phyloP scores from a whole-genome alignment of 2,888 invertebrate genomes.

The Sphecodes monilicornis region DNA sequence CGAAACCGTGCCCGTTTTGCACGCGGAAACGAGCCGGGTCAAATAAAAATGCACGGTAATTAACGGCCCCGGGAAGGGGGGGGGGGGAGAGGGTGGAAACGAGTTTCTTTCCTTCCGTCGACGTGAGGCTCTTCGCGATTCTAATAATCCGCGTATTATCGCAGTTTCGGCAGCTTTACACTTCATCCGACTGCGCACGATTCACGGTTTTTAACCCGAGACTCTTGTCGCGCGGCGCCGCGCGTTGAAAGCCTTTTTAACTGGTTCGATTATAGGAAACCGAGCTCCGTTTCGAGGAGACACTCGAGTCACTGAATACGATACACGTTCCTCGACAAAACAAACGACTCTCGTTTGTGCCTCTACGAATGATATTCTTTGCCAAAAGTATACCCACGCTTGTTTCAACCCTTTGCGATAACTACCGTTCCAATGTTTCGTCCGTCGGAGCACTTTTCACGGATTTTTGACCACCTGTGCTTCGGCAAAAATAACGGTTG shows the following conservation, averaged over 20 bases:
- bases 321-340: neutral
- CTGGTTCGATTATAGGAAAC: neutral
- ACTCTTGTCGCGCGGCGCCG: neutral
- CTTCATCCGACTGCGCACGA: neutral
- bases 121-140: neutral
- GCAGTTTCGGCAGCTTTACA: conserved; percentile 4
- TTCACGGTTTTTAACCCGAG: neutral
- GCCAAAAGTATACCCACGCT: neutral
- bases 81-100: no score
- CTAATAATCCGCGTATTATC: conserved; percentile 20
- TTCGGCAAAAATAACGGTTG: neutral
- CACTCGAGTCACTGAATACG: neutral
- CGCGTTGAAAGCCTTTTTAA: neutral
- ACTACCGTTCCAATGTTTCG: neutral
- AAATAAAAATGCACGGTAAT: conserved; percentile 41
- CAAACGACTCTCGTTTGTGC: neutral
- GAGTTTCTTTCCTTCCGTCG: neutral
- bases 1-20: conserved; percentile 14
- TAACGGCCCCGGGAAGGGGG: conserved; percentile 19
- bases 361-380: neutral
- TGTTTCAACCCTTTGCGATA: neutral
- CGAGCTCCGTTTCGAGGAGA: neutral
- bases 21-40: neutral
- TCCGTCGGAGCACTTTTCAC: neutral
- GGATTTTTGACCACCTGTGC: neutral